Base-by-base conservation (phyloP, 2,113 vertebrate species). In the Nothocercus julius region DNA sequence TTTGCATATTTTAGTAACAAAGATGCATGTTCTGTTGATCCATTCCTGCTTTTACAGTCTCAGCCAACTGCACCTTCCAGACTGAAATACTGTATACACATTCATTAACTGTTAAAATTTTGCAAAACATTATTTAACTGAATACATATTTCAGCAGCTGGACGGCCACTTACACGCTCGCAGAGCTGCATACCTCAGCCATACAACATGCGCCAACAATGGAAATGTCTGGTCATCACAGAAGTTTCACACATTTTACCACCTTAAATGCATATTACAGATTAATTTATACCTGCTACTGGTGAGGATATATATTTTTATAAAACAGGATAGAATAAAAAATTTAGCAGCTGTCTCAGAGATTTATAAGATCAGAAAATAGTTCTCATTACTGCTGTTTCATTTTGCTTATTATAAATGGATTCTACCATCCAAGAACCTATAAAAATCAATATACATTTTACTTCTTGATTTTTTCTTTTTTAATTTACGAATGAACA, bases 1-100 rank as follows among this genome's bases (percentile, higher is more conserved):
- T 85, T 89, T 93, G 85, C 76, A 97, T 96, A 95, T 76, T 96
- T 97, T 84, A 92, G 89, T 89, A 53, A 21, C 13, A 8, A 92
- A 68, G 32, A 76, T 49, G 7, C 30, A 13, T 54, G 47, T 64
- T 82, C 86, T 88, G 38, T 89, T 92, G 85, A 85, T 92, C 58
- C 61, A n/a, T 56, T 82, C 76, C 94, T 90, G 54, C 59, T 81
- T 88, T 93, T 96, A 87, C 85, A 69, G 22, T 90, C 89, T 94
- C 73, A 87, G 19, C 8, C 58, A 38, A 63, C 45, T 69, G 67
- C 21, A 87, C 8, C 40, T 79, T 78, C 59, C 45, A 73, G 14
- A n/a, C 42, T 42, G 38, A 91, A 16, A n/a, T 91, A 80, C 61
- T 62, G 59, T 44, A 54, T 14, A 49, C 54, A 77, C 13, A 14